A percentile compares a stretch with the other conserved stretches of the same genome.
These are phyloP conservation scores for Masticophis lateralis DNA, from an alignment of 2,797 vertebrate species.

Conservation along the genomic window DNA sequence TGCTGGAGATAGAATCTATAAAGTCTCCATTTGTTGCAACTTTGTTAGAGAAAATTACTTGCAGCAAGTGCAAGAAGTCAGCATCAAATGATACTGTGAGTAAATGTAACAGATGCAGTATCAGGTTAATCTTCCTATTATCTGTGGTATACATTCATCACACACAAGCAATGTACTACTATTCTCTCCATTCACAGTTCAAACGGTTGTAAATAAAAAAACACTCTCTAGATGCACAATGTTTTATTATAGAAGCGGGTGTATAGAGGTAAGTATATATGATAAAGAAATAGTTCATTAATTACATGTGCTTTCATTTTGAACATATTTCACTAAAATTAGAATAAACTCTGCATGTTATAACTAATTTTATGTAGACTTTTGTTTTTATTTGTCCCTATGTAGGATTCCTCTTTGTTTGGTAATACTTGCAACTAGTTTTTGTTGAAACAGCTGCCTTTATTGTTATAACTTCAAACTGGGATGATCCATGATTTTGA, in stretches of 20 bases:
- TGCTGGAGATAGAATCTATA: not conserved
- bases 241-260: not conserved
- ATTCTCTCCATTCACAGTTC: slow-evolving; percentile 3
- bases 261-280: not conserved
- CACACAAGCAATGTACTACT: not conserved
- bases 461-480: slow-evolving; percentile 3
- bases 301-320: not conserved
- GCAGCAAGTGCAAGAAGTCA: not conserved
- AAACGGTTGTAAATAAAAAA: not conserved
- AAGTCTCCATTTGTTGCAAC: not conserved
- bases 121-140: not conserved
- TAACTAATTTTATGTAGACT: not conserved
- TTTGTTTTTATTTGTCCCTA: not conserved
- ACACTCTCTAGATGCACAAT: not conserved
- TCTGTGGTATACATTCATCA: not conserved
- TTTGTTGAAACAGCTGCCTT: not conserved
- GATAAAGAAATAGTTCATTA: not conserved
- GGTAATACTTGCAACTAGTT: not conserved
- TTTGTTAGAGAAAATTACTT: not conserved
- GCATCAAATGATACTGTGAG: not conserved
- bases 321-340: not conserved
- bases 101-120: not conserved
- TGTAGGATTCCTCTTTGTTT: not conserved
- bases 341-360: not conserved
- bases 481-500: not conserved